Percentiles rank a stretch among this genome's conserved stretches.
Evolutionary conservation across 2,113 vertebrate genomes (phyloP).

Genomic region (Scatophagus argus): DNA sequence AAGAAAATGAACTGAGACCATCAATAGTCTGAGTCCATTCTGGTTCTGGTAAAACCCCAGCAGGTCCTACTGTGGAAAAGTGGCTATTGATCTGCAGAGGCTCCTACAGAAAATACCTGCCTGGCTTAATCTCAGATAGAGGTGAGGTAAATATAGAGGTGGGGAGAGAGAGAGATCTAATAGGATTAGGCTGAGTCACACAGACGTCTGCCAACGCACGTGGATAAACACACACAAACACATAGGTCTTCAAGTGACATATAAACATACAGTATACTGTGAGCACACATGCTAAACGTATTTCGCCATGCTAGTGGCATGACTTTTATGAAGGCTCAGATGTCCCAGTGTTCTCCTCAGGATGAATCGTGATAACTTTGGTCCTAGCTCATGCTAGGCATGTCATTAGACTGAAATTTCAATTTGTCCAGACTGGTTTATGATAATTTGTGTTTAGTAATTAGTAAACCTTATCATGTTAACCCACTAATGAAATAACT

Average conservation of each 20-base stretch:
- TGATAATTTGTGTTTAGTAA: conserved; percentile 7
- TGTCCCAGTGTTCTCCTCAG: background rate
- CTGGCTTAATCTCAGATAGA: conserved; percentile 67
- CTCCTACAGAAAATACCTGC: conserved; percentile 59
- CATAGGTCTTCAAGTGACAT: background rate
- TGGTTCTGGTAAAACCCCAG: conserved; percentile 33
- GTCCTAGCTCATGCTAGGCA: background rate
- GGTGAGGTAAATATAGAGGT: conserved; percentile 76
- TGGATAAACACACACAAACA: conserved; percentile 24
- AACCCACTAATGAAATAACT: too few relatives aligned
- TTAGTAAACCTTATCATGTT: background rate
- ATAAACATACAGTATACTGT: background rate
- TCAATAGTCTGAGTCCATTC: conserved; percentile 32
- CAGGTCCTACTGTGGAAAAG: conserved; percentile 49
- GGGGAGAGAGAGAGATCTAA: conserved; percentile 59
- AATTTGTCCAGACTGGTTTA: background rate
- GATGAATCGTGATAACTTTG: background rate
- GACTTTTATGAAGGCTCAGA: background rate
- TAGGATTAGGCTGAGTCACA: conserved; percentile 78
- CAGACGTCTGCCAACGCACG: conserved; percentile 52
- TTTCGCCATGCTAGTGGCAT: background rate
- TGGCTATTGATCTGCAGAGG: conserved; percentile 61
- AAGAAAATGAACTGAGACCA: conserved; percentile 42
- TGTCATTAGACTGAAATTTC: background rate
- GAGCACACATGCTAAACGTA: conserved; percentile 1